phyloP scores from a whole-genome alignment of 2,888 invertebrate species.

The Caenorhabditis uteleia region DNA sequence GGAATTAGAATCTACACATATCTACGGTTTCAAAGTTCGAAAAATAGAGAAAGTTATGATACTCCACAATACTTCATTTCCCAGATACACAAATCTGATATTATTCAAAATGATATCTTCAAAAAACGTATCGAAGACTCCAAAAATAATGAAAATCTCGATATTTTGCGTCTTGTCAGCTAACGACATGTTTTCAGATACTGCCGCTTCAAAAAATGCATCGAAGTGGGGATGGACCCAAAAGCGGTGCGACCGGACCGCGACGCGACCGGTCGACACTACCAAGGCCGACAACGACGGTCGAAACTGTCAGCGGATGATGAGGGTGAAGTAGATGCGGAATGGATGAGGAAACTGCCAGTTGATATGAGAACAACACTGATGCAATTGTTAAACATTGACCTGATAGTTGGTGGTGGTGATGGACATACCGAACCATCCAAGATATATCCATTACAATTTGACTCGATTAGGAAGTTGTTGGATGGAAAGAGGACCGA shows the following conservation, averaged over 20 bases:
- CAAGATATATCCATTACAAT: slow-evolving; percentile 61
- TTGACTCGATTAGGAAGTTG: slow-evolving; percentile 54
- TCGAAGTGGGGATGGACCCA: slow-evolving; percentile 69
- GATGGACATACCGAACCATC: slow-evolving; percentile 48
- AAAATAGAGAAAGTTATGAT: too few relatives aligned
- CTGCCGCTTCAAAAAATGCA: slow-evolving; percentile 67
- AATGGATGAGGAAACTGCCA: slow-evolving; percentile 67
- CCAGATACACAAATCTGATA: too few relatives aligned
- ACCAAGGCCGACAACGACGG: slow-evolving; percentile 48
- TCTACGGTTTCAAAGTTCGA: too few relatives aligned
- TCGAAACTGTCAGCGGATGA: slow-evolving; percentile 47
- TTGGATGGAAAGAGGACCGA: slow-evolving; percentile 68
- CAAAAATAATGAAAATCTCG: too few relatives aligned
- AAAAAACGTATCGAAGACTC: too few relatives aligned
- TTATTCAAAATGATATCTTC: too few relatives aligned
- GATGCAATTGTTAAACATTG: slow-evolving; percentile 67
- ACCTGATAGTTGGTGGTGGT: slow-evolving; percentile 58
- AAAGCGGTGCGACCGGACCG: slow-evolving; percentile 69
- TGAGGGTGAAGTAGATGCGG: slow-evolving; percentile 56
- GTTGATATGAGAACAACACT: slow-evolving; percentile 68
- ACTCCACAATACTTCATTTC: too few relatives aligned
- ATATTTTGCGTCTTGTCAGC: too few relatives aligned
- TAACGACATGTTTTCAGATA: too few relatives aligned
- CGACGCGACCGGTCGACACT: slow-evolving; percentile 66
- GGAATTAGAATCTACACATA: too few relatives aligned